Conservation (phyloP, 2,797 vertebrate species). For the Tragelaphus oryx region DNA sequence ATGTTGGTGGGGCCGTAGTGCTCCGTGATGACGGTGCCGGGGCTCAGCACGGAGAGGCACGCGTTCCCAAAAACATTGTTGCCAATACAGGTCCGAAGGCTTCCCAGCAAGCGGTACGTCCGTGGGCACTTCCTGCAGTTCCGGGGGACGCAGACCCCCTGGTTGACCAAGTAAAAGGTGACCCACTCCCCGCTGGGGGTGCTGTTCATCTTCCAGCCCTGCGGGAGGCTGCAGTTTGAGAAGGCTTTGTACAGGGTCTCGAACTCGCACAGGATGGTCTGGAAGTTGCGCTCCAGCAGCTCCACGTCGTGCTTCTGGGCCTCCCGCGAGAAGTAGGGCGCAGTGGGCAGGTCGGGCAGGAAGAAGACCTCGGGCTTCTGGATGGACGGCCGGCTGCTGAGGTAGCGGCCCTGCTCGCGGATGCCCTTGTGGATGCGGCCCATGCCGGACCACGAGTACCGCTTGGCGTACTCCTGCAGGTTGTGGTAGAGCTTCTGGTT, state of each 20-base stretch:
- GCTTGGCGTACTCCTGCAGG: slow-evolving; percentile 98
- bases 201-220: slow-evolving; percentile 94
- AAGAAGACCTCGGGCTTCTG: slow-evolving; percentile 98
- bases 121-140: slow-evolving; percentile 96
- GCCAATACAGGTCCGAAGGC: slow-evolving; percentile 96
- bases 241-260: slow-evolving; percentile 91
- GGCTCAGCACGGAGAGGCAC: slow-evolving; percentile 95
- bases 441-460: slow-evolving; percentile 99
- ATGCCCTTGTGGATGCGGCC: slow-evolving; percentile 97
- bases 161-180: slow-evolving; percentile 97
- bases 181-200: slow-evolving; percentile 95
- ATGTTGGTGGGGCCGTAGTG: slow-evolving; percentile 98
- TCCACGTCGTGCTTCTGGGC: slow-evolving; percentile 97
- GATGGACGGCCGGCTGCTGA: slow-evolving; percentile 90
- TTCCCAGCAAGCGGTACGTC: slow-evolving; percentile 94
- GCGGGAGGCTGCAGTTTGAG: slow-evolving; percentile 88
- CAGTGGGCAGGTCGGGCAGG: slow-evolving; percentile 93
- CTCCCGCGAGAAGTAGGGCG: slow-evolving; percentile 95
- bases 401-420: slow-evolving; percentile 94
- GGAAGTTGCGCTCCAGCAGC: slow-evolving; percentile 95
- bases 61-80: slow-evolving; percentile 99
- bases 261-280: slow-evolving; percentile 93
- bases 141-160: slow-evolving; percentile 92
- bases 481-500: slow-evolving; percentile 98
- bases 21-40: slow-evolving; percentile 92